Percentiles rank a stretch among this genome's conserved stretches.
Conservation (phyloP, 92 coral and sea anemone species). For the Anthopleura xanthogrammica region DNA sequence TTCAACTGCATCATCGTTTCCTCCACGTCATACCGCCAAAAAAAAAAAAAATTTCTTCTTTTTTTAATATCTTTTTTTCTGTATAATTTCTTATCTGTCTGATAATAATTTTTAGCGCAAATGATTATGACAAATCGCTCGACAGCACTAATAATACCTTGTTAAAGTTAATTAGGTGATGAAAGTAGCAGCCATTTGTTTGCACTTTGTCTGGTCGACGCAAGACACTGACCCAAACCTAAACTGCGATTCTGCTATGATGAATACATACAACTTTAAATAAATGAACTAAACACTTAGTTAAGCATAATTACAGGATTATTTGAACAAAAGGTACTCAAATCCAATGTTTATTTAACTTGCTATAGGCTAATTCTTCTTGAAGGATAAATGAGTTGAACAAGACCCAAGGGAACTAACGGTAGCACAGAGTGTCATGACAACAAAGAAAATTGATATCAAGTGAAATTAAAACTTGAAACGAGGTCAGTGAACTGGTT, state of each 20-base stretch:
- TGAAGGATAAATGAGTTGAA: background rate
- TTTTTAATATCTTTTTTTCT: too few species aligned
- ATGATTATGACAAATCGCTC: too few species aligned
- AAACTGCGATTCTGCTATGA: background rate
- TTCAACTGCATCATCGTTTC: too few species aligned
- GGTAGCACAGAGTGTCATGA: background rate
- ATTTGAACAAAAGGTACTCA: background rate
- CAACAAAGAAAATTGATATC: background rate
- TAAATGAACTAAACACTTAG: background rate
- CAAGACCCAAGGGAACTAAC: background rate
- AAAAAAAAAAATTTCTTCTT: too few species aligned
- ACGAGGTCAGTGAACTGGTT: conserved; percentile 1
- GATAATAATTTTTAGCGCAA: too few species aligned
- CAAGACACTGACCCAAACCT: background rate
- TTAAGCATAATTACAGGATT: conserved; percentile 3
- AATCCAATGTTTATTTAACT: background rate
- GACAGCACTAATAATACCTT: too few species aligned
- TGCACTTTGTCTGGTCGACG: background rate
- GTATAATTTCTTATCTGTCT: too few species aligned
- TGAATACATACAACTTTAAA: background rate
- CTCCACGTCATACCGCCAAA: too few species aligned
- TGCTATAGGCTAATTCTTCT: background rate
- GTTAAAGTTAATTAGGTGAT: background rate
- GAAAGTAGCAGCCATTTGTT: background rate
- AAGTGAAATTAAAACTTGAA: background rate